Conservation (phyloP, 1,140 invertebrate genomes). For the Megathymus violae region DNA sequence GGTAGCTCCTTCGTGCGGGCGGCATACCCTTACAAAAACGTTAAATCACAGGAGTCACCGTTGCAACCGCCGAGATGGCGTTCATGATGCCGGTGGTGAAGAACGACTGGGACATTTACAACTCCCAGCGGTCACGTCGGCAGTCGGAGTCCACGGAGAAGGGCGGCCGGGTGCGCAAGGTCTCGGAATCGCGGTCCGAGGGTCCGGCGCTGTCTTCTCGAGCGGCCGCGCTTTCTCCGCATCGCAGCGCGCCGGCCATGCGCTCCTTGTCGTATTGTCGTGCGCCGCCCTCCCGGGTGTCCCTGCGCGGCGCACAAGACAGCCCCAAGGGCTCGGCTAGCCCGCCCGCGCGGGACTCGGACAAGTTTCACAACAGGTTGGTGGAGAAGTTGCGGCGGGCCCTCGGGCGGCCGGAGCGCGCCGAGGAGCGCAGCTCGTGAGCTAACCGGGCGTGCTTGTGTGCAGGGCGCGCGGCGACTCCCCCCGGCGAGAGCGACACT, state of each 20-base stretch:
- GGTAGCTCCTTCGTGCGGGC: slow-evolving; percentile 40
- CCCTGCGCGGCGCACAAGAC: too few species aligned
- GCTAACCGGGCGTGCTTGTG: too few species aligned
- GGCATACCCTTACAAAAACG: slow-evolving; percentile 62
- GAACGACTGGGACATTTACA: slow-evolving; percentile 96
- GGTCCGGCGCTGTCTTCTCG: slow-evolving; percentile 89
- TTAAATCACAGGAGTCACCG: slow-evolving; percentile 71
- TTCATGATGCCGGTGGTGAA: slow-evolving; percentile 97
- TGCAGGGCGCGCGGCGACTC: too few species aligned
- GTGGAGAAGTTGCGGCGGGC: too few species aligned
- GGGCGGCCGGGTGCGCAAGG: slow-evolving; percentile 87
- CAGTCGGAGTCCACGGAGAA: slow-evolving; percentile 90
- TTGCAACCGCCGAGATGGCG: slow-evolving; percentile 87
- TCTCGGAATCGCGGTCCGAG: slow-evolving; percentile 92
- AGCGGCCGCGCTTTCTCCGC: slow-evolving; percentile 85
- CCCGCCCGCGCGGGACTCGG: too few species aligned
- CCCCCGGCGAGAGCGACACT: too few species aligned
- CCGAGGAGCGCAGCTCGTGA: too few species aligned
- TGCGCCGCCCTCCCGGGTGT: slow-evolving; percentile 84
- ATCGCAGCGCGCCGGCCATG: slow-evolving; percentile 87
- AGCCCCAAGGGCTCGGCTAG: too few species aligned
- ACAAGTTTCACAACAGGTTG: too few species aligned
- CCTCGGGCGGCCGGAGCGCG: too few species aligned
- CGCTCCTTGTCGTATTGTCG: slow-evolving; percentile 85
- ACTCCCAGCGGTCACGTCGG: slow-evolving; percentile 89